phyloP scores from a whole-genome alignment of 2,888 invertebrate species.

The Apodemia duryi region DNA sequence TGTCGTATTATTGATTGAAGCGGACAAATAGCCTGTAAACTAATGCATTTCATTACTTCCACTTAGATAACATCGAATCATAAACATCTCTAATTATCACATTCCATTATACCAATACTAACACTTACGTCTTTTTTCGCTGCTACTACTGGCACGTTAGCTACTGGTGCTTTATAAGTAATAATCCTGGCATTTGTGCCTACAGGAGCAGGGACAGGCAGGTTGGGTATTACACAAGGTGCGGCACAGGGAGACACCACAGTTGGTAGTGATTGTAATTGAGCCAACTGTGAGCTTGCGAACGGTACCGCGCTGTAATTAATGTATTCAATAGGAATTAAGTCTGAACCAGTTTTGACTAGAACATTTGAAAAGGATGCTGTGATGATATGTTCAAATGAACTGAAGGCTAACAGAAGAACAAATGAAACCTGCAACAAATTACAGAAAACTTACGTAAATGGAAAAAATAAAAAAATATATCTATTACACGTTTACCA shows the following conservation, averaged over 20 bases:
- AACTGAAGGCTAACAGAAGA: conserved; percentile 39
- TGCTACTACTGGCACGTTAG: conserved; percentile 49
- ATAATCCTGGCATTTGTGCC: conserved; percentile 46
- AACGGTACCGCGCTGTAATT: conserved; percentile 46
- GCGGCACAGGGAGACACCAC: conserved; percentile 51
- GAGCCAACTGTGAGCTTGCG: conserved; percentile 42
- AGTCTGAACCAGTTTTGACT: conserved; percentile 48
- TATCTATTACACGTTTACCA: no score
- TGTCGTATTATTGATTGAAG: no score
- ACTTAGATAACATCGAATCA: no score
- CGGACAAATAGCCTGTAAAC: no score
- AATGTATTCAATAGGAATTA: conserved; percentile 44
- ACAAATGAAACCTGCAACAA: conserved; percentile 45
- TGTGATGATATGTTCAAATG: conserved; percentile 39
- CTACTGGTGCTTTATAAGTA: conserved; percentile 43
- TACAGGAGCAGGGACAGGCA: conserved; percentile 39
- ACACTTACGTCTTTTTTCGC: conserved; percentile 50
- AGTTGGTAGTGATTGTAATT: conserved; percentile 41
- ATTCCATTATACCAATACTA: neutral
- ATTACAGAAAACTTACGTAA: conserved; percentile 17
- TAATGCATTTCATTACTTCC: no score
- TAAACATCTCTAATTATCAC: no score
- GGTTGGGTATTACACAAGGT: conserved; percentile 53
- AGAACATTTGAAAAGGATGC: conserved; percentile 58
- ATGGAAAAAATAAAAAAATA: neutral